Evolutionary conservation across 2,797 vertebrate species (phyloP).

Genomic region (Halcyon smyrnensis): DNA sequence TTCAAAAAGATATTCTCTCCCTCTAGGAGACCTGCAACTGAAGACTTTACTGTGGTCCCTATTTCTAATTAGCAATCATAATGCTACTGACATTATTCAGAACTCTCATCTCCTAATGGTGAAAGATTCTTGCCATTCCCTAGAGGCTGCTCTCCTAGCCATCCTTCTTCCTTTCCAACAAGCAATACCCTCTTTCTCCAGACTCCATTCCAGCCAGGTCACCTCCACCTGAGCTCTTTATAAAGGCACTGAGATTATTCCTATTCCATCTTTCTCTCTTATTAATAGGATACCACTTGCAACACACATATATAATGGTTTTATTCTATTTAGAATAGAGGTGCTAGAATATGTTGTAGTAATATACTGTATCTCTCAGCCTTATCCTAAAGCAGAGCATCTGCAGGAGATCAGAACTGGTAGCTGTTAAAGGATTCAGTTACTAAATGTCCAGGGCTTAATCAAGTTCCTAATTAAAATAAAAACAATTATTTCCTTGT

Average conservation of each 20-base stretch:
- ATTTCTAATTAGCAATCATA: not conserved
- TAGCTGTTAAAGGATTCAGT: not conserved
- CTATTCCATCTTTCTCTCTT: not conserved
- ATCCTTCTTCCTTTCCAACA: not conserved
- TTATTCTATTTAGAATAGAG: not conserved
- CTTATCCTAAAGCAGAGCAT: not conserved
- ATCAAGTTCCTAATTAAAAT: constrained; percentile 1
- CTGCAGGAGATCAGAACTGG: not conserved
- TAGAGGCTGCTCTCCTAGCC: not conserved
- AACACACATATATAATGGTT: not conserved
- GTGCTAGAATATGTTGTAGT: not conserved
- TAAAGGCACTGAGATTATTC: not conserved
- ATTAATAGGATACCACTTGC: not conserved
- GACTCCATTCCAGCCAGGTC: not conserved
- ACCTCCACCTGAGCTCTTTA: not conserved
- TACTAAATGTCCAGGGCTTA: not conserved
- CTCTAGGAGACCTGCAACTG: not conserved
- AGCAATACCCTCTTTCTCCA: not conserved
- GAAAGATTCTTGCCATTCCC: not conserved
- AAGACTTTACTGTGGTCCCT: not conserved
- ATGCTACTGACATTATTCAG: not conserved
- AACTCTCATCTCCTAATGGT: not conserved
- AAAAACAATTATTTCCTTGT: constrained; percentile 17
- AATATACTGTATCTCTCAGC: not conserved
- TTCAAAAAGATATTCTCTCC: not conserved